phyloP scores from a whole-genome alignment of 2,888 invertebrate genomes.

The Leucoma salicis region DNA sequence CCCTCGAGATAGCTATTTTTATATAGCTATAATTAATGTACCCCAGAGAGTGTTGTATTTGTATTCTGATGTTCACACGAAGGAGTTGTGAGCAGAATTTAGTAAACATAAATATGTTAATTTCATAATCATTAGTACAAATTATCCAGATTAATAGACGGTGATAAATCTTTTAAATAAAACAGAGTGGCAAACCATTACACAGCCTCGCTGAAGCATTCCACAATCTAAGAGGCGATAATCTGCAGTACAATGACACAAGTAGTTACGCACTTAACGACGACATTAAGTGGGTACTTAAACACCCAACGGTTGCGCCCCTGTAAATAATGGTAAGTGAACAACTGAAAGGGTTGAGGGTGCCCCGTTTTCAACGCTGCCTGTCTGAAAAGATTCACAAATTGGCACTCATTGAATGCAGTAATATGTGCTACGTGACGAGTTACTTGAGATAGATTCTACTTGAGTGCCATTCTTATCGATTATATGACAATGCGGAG shows the following conservation, averaged over 20 bases:
- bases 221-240: slow-evolving; percentile 40
- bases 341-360: slow-evolving; percentile 8
- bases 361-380: not conserved
- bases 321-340: not conserved
- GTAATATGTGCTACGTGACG: slow-evolving; percentile 48
- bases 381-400: slow-evolving; percentile 60
- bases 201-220: slow-evolving; percentile 2
- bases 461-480: too few relatives aligned
- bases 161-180: not conserved
- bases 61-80: too few relatives aligned
- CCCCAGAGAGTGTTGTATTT: too few relatives aligned
- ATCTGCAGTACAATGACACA: slow-evolving; percentile 54
- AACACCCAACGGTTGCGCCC: slow-evolving; percentile 19
- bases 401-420: slow-evolving; percentile 56
- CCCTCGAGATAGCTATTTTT: too few relatives aligned
- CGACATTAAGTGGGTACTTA: slow-evolving; percentile 61
- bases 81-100: too few relatives aligned
- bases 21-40: too few relatives aligned
- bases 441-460: not conserved
- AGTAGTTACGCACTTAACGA: slow-evolving; percentile 55
- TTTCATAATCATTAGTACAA: too few relatives aligned
- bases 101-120: too few relatives aligned
- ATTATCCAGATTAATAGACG: too few relatives aligned
- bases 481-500: too few relatives aligned
- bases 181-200: not conserved